Evolutionary conservation across 2,888 invertebrate species (phyloP), one percentile per base, ranked within the genome.

Genomic region (Abscondita cerata): DNA sequence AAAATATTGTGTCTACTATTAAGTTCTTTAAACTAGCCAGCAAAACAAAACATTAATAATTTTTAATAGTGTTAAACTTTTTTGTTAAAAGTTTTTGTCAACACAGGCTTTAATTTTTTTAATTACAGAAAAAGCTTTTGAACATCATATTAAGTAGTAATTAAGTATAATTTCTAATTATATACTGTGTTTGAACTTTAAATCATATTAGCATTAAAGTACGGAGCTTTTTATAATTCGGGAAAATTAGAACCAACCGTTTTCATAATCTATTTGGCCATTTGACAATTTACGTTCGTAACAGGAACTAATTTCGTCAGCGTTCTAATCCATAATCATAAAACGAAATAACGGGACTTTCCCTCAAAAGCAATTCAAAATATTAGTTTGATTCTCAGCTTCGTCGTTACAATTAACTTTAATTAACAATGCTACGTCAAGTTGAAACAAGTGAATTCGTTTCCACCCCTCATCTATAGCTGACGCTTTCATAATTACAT

Each of bases 361-460:
- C 55, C 52, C 60, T 53, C 53, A 57, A 60, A 55, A 46, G 56
- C 64, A 64, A 65, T 68, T 70, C 68, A 64, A 67, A 70, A 70
- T 70, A 70, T 70, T 66, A 68, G 65, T 71, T 71, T 64, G 71
- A 68, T 68, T 68, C 67, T 51, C 53, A 52, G 55, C 66, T 68
- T 65, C 68, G 70, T 70, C 70, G 69, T 71, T 70, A 69, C 72
- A 71, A 72, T 72, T 72, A 72, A 70, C 68, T 72, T 71, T 72
- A 72, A 71, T 72, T 72, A 72, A 71, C 70, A 71, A 68, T 68
- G 70, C 68, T 65, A 65, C 68, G 68, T 67, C 70, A 64, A 66
- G 68, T 69, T 65, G 67, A 64, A 70, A 70, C 71, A 68, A 69
- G 68, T 69, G 66, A 68, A 69, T 69, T 69, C 64, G 66, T 65